Evolutionary conservation across 2,797 vertebrate species (phyloP), one percentile per base, ranked within the genome.

Genomic region (Rhinella marina): DNA sequence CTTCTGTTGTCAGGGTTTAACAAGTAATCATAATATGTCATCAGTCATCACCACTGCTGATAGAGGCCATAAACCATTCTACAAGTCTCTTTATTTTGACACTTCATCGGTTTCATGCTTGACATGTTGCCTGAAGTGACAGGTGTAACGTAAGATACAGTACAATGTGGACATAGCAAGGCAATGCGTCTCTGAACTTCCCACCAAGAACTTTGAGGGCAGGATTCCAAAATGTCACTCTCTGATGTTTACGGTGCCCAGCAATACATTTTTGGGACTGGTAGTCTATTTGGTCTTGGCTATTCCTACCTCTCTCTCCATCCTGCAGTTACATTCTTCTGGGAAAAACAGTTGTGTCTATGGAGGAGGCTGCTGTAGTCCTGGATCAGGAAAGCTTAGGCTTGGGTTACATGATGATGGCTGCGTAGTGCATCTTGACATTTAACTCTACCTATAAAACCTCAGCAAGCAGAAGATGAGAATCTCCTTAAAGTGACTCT

Each of bases 71-170:
- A 81, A 85, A 62, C 48, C 57, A 77, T 41, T 68, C 73, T 78
- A 84, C 16, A 62, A 59, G 81, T 17, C 52, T 68, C 41, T 79
- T 88, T 66, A 84, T 79, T 88, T 70, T 79, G 86, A 48, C 73
- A 68, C 48, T 62, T 83, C 70, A 88, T 88, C 81, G 16, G 29
- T 83, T 41, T 83, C 2, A 7, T 32, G 50, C 32, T 72, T 82
- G 79, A 81, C n/a, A 68, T 27, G 80, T 25, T 64, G 48, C 70
- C 41, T 66, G 57, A 19, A 41, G 70, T 52, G 82, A 75, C 70
- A 77, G 75, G 68, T 70, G n/a, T 41, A 64, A 11, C 66, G 8
- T 50, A 70, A 59, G 11, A 73, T 70, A 61, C 13, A 61, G 29
- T 82, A 50, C 13, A 50, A 52, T 82, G 32, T 62, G 32, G 66